Percentiles rank a stretch among this genome's conserved stretches.
Conservation (phyloP, 1,140 invertebrate species). For the Drosophila santomea region DNA sequence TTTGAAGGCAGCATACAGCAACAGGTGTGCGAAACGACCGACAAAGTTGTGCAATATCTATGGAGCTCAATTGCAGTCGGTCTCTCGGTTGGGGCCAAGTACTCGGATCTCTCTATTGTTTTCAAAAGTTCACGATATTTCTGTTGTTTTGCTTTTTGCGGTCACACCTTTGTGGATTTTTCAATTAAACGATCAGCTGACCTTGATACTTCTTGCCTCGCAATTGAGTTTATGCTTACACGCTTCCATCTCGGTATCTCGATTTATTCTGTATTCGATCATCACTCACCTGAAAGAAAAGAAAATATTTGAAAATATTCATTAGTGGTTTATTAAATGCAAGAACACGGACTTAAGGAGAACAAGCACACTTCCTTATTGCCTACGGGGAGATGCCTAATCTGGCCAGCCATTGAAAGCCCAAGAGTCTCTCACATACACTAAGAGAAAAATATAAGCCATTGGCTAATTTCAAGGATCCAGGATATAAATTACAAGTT, state of each 20-base stretch:
- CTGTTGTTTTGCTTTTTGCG: conserved; percentile 46
- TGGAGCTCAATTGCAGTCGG: conserved; percentile 29
- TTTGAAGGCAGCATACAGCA: conserved; percentile 24
- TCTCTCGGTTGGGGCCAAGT: conserved; percentile 35
- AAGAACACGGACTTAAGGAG: conserved; percentile 36
- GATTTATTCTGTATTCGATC: conserved; percentile 4
- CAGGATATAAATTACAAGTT: no score
- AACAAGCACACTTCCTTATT: conserved; percentile 66
- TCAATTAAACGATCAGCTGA: conserved; percentile 62
- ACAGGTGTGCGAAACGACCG: conserved; percentile 69
- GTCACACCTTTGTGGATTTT: conserved; percentile 64
- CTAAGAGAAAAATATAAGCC: background rate
- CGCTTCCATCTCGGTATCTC: conserved; percentile 17
- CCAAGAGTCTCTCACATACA: conserved; percentile 9
- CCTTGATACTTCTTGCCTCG: conserved; percentile 38
- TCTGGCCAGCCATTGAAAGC: conserved; percentile 65
- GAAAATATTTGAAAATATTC: conserved; percentile 45
- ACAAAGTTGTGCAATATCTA: conserved; percentile 68
- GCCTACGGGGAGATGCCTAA: conserved; percentile 55
- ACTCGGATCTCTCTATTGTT: conserved; percentile 57
- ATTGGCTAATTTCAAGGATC: background rate
- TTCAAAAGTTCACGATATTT: conserved; percentile 63
- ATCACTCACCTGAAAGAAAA: conserved; percentile 47
- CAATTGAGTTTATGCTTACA: conserved; percentile 42
- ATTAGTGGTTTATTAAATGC: conserved; percentile 59